Evolutionary conservation across 1,140 invertebrate species (phyloP).

Genomic region (Diorhabda elongata): DNA sequence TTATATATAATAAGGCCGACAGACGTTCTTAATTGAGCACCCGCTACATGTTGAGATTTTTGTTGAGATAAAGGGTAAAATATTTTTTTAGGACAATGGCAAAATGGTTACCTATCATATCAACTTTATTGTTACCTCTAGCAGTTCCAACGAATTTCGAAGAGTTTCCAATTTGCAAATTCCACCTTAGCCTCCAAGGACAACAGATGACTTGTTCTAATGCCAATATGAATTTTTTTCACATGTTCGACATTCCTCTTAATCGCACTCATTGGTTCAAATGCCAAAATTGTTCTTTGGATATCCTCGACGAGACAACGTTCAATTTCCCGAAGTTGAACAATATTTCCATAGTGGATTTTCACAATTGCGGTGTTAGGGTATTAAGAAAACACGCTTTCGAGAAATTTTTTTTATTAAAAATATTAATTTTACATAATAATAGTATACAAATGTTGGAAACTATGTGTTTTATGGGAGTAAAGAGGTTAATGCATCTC

Average conservation of each 20-base stretch:
- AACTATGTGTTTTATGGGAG: slow-evolving; percentile 30
- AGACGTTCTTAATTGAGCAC: background rate
- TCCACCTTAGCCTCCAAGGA: slow-evolving; percentile 24
- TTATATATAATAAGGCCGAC: background rate
- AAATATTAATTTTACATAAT: slow-evolving; percentile 33
- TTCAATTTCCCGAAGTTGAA: slow-evolving; percentile 37
- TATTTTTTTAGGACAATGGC: slow-evolving; percentile 26
- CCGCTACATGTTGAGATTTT: background rate
- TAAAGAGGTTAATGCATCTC: slow-evolving; percentile 35
- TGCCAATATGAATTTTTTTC: slow-evolving; percentile 32
- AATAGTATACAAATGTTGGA: slow-evolving; percentile 35
- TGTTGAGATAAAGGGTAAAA: background rate
- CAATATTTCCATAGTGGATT: slow-evolving; percentile 35
- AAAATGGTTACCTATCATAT: slow-evolving; percentile 30
- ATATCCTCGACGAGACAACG: slow-evolving; percentile 33
- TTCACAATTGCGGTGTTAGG: slow-evolving; percentile 24
- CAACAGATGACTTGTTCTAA: slow-evolving; percentile 37
- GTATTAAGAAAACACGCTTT: slow-evolving; percentile 35
- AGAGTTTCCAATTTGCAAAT: slow-evolving; percentile 22
- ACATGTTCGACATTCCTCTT: slow-evolving; percentile 29
- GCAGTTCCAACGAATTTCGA: slow-evolving; percentile 21
- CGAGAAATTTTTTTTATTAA: slow-evolving; percentile 33
- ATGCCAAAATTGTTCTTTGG: slow-evolving; percentile 37
- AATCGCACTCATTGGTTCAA: slow-evolving; percentile 38
- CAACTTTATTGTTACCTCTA: slow-evolving; percentile 20